Evolutionary conservation across 1,140 invertebrate species (phyloP), one percentile per base, ranked within the genome.

Genomic region (Laupala kohalensis): DNA sequence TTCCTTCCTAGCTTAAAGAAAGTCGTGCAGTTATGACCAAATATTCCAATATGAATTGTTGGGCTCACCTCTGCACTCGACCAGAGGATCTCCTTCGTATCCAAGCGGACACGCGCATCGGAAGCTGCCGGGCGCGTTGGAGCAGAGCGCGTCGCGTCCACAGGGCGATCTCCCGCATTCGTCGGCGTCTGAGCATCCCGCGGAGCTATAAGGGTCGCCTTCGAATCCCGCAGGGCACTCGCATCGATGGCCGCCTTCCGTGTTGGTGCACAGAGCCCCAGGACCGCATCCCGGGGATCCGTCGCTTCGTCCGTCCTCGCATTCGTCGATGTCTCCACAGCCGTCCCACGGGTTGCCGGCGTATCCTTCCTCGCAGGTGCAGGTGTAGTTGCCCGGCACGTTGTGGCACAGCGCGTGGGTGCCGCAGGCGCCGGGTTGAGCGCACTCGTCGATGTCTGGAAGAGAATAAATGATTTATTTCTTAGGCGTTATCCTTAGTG

Each of bases 401-500:
- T 97, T 97, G 72, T 86, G 84, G 78, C 95, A 97, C 25, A 90
- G 75, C 23, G 93, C 89, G 77, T 93, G 90, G 29, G 83, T 81
- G 63, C 92, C 93, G 78, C 93, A 96, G 70, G 90, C 87, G 75
- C 86, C 85, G 15, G 90, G 88, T 77, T 88, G 85, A 74, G 81
- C 77, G 81, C 94, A 97, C 83, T 96, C 94, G 78, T 97, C 86
- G 66, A 96, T 89, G 83, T 97, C 94, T 87, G 86, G n/a, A n/a
- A n/a, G n/a, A n/a, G n/a, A n/a, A n/a, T n/a, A n/a, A n/a, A n/a
- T n/a, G n/a, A n/a, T n/a, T n/a, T n/a, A n/a, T n/a, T n/a, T n/a
- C n/a, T n/a, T n/a, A n/a, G n/a, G n/a, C n/a, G n/a, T n/a, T n/a
- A n/a, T n/a, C n/a, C n/a, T n/a, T n/a, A n/a, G n/a, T n/a, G n/a